Base-by-base conservation (phyloP, 2,888 invertebrate genomes). In the Coenonympha glycerion region DNA sequence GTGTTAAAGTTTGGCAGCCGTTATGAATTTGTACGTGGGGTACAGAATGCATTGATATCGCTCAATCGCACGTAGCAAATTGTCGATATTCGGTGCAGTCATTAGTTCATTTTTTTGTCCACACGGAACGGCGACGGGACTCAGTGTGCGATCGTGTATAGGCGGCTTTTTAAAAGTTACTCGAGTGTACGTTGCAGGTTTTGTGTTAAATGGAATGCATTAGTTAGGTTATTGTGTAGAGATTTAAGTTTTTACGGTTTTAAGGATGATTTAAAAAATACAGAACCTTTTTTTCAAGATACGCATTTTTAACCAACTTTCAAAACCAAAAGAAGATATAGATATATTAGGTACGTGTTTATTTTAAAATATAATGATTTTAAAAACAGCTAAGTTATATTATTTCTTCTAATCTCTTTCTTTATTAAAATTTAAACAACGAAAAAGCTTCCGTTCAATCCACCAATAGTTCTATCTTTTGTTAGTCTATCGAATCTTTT, bases 51-150 rank as follows among this genome's bases (percentile, higher is more conserved):
- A 84, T 86, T 84, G 82, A 84, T 69, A 70, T 59, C 76, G 83
- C 70, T 83, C 81, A 86, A 86, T 87, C 84, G 86, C 58, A 82
- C 77, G 84, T 73, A 83, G 76, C 82, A 81, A 86, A 86, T 86
- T 82, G 83, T 80, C 83, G 82, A 84, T 85, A 74, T 75, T 73
- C 68, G 75, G 62, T 67, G 56, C 58, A 74, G 72, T 82, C 79
- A 78, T 83, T 83, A 81, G 76, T 31, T n/a, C n/a, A 21, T 30
- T 73, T 73, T 80, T 79, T 76, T 76, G 74, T 71, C 66, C 64
- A 51, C 34, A 47, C 53, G 57, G 58, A 57, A 64, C 57, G 56
- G 58, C 48, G 49, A 48, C 61, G 64, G 63, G 62, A n/a, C n/a
- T n/a, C 67, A 65, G 57, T 59, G 39, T 37, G 49, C 45, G 36